These are phyloP conservation scores for Apis cerana DNA, from an alignment of 1,140 invertebrate species.

Conservation along the genomic window DNA sequence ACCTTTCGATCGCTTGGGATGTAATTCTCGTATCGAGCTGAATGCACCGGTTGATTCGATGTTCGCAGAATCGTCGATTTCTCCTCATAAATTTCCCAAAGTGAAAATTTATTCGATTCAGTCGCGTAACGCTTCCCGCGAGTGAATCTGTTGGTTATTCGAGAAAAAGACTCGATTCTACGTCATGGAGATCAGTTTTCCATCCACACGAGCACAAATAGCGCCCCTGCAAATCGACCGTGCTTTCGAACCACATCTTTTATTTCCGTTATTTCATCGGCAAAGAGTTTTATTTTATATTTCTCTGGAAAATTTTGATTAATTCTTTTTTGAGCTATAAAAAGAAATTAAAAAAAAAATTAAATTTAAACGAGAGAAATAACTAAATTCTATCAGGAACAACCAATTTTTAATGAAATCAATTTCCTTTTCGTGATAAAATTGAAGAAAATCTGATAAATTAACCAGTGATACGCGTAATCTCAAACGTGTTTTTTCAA, in stretches of 20 bases:
- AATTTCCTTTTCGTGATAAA: no score
- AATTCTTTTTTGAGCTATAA: background rate
- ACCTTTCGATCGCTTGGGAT: no score
- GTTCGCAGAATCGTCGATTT: conserved; percentile 8
- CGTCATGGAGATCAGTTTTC: conserved; percentile 3
- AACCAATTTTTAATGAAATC: no score
- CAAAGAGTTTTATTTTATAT: background rate
- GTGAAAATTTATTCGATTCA: conserved; percentile 17
- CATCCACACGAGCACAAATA: conserved; percentile 1
- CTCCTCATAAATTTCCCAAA: conserved; percentile 4
- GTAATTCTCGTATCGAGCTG: background rate
- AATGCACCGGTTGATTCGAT: background rate
- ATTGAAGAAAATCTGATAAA: no score
- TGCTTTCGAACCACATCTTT: background rate
- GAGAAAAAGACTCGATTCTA: background rate
- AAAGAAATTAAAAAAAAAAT: background rate
- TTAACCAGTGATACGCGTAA: no score
- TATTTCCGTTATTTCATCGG: background rate
- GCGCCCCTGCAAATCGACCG: background rate
- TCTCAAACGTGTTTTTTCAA: no score
- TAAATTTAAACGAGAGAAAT: no score
- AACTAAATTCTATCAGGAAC: no score
- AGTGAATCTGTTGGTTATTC: conserved; percentile 8
- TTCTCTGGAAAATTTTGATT: no score
- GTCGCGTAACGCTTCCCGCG: conserved; percentile 2